phyloP scores from a whole-genome alignment of 2,797 vertebrate species.

The Orientallactaga sibirica region DNA sequence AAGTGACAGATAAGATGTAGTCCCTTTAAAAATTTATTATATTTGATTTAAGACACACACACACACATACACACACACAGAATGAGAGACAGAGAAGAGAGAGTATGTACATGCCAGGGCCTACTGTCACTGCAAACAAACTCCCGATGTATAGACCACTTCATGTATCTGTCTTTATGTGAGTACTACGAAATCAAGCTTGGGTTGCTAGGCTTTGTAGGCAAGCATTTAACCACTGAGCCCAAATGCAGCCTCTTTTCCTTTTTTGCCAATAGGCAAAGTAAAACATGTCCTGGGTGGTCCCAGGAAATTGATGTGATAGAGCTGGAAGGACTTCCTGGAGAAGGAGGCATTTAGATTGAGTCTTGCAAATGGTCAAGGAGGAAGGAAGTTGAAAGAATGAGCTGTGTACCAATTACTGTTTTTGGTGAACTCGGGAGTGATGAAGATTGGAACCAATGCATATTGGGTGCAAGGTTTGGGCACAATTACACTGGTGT shows the following conservation, averaged over 20 bases:
- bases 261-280: neutral
- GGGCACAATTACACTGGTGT: neutral
- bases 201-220: too few relatives aligned
- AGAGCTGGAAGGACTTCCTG: slow-evolving; percentile 12
- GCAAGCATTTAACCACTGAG: too few relatives aligned
- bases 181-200: too few relatives aligned
- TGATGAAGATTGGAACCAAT: neutral
- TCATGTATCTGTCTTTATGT: too few relatives aligned
- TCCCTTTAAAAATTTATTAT: too few relatives aligned
- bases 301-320: neutral
- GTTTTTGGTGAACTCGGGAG: neutral
- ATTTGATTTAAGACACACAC: too few relatives aligned
- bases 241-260: neutral
- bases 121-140: too few relatives aligned
- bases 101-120: too few relatives aligned
- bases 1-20: too few relatives aligned
- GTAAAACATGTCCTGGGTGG: neutral
- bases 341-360: neutral
- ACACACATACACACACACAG: too few relatives aligned
- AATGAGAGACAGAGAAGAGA: too few relatives aligned
- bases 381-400: neutral
- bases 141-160: too few relatives aligned
- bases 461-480: neutral
- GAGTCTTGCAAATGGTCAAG: neutral
- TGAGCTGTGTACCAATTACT: neutral